Base-by-base conservation (phyloP, 2,888 invertebrate genomes). In the Quadriops clusia region DNA sequence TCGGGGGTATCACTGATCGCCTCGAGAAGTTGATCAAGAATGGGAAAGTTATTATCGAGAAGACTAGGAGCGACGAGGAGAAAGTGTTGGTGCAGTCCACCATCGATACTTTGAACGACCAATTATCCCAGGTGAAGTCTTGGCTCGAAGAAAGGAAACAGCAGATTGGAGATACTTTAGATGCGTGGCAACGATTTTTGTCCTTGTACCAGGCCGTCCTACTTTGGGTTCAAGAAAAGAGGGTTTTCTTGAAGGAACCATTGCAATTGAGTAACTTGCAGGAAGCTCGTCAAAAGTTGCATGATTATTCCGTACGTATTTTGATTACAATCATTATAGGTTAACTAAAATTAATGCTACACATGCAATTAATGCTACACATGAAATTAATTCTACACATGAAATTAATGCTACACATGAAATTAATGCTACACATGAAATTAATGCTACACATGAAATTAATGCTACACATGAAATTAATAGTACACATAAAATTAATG, bases 131-230 rank as follows among this genome's bases (percentile, higher is more conserved):
- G 44, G 74, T 89, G 1, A 76, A 74, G 47, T 70, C 73, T 34
- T 80, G 81, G 72, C 64, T 90, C 44, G 87, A 89, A 37, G 80
- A 86, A 47, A 78, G 82, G 56, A 82, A 79, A 52, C 78, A 79
- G 46, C 77, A 81, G 53, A 79, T 89, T 18, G 83, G 82, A 30
- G 87, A 89, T 51, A 82, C 83, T 36, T 68, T 90, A 47, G 90
- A 90, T 51, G 84, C 89, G 14, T 89, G 87, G 73, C 78, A 85
- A 42, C 69, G 84, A 35, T 91, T 91, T 71, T 70, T 86, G 46
- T 72, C 79, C 35, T 65, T 90, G 39, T 76, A 89, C 50, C 79
- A 83, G 54, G 72, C 78, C 44, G 84, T 90, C 24, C 77, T 81
- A 61, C 63, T 71, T 33, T 91, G 90, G 90, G 79, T 80, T 20